Conservation (phyloP, 2,888 invertebrate genomes). For the Lumbricus terrestris region DNA sequence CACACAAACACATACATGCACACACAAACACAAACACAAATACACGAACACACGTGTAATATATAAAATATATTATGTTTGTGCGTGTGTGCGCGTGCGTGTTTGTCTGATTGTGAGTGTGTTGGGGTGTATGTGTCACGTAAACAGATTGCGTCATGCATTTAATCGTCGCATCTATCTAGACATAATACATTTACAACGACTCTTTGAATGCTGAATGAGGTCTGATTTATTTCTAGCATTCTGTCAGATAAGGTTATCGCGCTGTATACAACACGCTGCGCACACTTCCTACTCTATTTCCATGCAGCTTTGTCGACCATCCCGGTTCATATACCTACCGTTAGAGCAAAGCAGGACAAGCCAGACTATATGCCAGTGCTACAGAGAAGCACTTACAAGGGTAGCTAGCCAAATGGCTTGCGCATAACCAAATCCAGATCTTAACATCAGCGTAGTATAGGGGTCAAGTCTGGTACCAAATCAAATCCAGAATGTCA, state of each 20-base stretch:
- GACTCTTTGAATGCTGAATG: neutral
- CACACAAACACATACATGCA: too few relatives aligned
- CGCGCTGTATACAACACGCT: neutral
- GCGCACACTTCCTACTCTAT: neutral
- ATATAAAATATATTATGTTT: too few relatives aligned
- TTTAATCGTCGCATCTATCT: neutral
- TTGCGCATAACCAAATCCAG: neutral
- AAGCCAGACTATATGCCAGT: neutral
- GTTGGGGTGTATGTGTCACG: neutral
- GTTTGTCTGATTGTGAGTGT: too few relatives aligned
- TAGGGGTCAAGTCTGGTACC: constrained; percentile 3
- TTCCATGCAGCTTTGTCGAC: neutral
- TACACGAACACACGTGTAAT: too few relatives aligned
- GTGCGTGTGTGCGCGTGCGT: too few relatives aligned
- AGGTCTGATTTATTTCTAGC: neutral
- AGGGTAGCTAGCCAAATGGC: neutral
- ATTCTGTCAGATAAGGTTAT: neutral
- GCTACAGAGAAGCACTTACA: neutral
- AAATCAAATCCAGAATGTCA: neutral
- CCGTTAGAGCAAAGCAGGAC: neutral
- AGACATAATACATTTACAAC: neutral
- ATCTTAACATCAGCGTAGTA: neutral
- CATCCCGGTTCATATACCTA: neutral
- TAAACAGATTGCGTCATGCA: neutral
- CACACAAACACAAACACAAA: too few relatives aligned